Percentiles rank a stretch among this genome's conserved stretches.
phyloP scores from a whole-genome alignment of 2,888 invertebrate genomes.

The Dioctria linearis region DNA sequence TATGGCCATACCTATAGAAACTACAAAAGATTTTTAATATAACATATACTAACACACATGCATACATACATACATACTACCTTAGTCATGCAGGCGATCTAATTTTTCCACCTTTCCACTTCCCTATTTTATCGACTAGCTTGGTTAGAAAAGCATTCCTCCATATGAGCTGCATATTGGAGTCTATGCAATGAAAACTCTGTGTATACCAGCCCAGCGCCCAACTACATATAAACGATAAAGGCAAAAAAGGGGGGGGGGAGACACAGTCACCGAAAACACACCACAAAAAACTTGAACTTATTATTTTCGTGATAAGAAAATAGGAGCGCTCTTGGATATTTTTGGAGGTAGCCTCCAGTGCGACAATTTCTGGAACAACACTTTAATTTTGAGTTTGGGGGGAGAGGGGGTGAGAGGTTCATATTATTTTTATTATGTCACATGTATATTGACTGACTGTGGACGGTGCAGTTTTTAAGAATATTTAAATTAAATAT shows the following conservation, averaged over 20 bases:
- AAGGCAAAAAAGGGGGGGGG: background rate
- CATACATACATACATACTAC: background rate
- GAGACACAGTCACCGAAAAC: constrained; percentile 18
- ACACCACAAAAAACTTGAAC: constrained; percentile 27
- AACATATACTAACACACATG: no score
- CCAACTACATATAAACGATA: background rate
- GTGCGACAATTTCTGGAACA: constrained; percentile 43
- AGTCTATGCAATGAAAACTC: background rate
- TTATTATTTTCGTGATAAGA: constrained; percentile 11
- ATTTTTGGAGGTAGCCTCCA: constrained; percentile 3
- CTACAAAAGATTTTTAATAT: constrained; percentile 33
- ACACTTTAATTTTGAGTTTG: constrained; percentile 2
- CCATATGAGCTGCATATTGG: constrained; percentile 2
- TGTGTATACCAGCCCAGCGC: background rate
- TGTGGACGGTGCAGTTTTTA: no score
- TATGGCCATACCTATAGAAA: background rate
- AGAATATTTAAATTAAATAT: no score
- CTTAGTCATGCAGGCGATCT: constrained; percentile 42
- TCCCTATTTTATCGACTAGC: constrained; percentile 3
- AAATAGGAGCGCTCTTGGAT: constrained; percentile 14
- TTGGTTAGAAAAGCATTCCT: background rate
- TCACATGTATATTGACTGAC: no score
- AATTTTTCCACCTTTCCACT: constrained; percentile 19
- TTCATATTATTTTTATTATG: no score
- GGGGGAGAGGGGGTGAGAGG: no score